phyloP scores from a whole-genome alignment of 1,140 invertebrate genomes.

The Planococcus citri region DNA sequence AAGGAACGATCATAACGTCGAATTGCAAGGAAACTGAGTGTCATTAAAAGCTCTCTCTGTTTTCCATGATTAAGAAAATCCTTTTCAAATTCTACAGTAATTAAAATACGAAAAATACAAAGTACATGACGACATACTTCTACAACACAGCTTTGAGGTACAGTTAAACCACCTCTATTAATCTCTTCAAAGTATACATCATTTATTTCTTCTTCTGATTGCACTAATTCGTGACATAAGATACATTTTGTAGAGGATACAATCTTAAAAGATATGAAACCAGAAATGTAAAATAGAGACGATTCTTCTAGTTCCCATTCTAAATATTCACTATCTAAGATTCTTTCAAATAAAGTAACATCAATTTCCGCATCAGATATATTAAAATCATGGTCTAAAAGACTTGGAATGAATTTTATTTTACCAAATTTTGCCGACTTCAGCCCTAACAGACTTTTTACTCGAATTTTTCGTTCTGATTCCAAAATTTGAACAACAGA shows the following conservation, averaged over 20 bases:
- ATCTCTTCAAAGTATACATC: slow-evolving; percentile 1
- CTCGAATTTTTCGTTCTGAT: slow-evolving; percentile 1
- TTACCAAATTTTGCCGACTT: slow-evolving; percentile 10
- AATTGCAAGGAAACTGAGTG: no score
- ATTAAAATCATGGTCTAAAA: no score
- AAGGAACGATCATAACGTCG: no score
- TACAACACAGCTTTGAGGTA: background rate
- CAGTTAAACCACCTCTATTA: background rate
- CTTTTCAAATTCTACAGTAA: no score
- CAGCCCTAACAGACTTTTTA: background rate
- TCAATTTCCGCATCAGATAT: no score
- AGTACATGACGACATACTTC: background rate
- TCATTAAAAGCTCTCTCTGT: no score
- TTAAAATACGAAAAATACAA: no score
- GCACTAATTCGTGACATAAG: background rate
- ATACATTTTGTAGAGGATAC: background rate
- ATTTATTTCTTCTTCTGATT: background rate
- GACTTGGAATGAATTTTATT: background rate
- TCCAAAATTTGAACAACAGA: background rate
- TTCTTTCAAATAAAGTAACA: background rate
- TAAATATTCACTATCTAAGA: background rate
- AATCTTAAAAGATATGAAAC: background rate
- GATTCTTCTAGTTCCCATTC: background rate
- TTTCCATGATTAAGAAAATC: no score
- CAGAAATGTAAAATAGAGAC: background rate